Percentiles rank a stretch among this genome's conserved stretches.
phyloP scores from a whole-genome alignment of 2,113 vertebrate species.

The Crotophaga sulcirostris region DNA sequence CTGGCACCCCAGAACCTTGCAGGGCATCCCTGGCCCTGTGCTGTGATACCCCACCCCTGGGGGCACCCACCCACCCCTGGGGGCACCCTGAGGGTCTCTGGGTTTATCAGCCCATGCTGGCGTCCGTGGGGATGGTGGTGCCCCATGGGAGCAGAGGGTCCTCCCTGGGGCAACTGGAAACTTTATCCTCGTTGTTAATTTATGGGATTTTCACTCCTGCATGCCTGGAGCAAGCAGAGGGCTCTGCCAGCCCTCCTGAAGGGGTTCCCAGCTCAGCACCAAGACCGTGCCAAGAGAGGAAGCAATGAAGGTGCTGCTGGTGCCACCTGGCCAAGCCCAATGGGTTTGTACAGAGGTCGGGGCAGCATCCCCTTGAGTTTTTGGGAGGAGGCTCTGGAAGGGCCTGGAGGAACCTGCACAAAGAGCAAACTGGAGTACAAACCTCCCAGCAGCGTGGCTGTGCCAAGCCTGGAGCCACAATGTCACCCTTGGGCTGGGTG shows the following conservation, averaged over 20 bases:
- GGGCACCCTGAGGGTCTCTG: not conserved
- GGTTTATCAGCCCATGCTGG: fast-evolving
- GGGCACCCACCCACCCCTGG: not conserved
- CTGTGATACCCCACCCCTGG: not conserved
- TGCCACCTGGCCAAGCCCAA: not conserved
- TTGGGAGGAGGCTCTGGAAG: fast-evolving
- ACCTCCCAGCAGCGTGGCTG: fast-evolving
- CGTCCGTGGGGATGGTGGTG: fast-evolving
- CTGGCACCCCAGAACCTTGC: no score
- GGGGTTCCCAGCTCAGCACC: not conserved
- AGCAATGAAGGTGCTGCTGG: no score
- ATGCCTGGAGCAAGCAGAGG: not conserved
- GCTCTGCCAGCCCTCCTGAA: fast-evolving
- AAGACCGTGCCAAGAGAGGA: fast-evolving
- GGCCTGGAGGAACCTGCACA: not conserved
- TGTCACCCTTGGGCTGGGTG: no score
- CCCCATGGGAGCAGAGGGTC: no score
- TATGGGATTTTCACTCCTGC: not conserved
- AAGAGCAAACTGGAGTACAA: not conserved
- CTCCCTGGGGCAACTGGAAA: not conserved
- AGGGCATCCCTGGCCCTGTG: no score
- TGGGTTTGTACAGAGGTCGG: not conserved
- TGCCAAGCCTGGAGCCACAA: no score
- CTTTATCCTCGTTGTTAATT: no score
- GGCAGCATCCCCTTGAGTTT: not conserved